These are phyloP conservation scores for Manduca sexta DNA, from an alignment of 1,140 invertebrate species.

Conservation along the genomic window DNA sequence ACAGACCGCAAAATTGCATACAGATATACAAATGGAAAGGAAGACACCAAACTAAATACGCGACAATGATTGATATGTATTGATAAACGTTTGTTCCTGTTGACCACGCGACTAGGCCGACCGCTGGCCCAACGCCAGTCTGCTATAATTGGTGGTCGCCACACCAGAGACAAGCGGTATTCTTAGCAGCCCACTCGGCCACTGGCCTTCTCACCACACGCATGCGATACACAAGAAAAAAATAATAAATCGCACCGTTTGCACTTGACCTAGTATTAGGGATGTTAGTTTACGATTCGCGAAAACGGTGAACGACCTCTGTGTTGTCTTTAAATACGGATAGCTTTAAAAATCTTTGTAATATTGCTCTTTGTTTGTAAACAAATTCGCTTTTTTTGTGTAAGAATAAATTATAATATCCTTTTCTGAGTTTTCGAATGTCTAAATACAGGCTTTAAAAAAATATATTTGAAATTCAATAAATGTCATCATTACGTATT, in stretches of 20 bases:
- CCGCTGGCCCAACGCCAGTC: constrained; percentile 59
- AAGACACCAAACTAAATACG: background rate
- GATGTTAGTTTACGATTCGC: constrained; percentile 27
- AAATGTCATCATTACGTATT: no score
- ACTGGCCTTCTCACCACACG: constrained; percentile 62
- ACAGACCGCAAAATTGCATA: background rate
- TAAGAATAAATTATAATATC: no score
- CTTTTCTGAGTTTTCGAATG: no score
- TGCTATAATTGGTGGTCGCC: constrained; percentile 69
- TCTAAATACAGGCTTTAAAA: no score
- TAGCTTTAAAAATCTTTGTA: no score
- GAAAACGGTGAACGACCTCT: constrained; percentile 27
- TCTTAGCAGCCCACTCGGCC: constrained; percentile 64
- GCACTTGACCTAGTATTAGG: constrained; percentile 65
- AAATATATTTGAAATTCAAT: no score
- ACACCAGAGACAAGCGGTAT: constrained; percentile 58
- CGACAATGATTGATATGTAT: constrained; percentile 46
- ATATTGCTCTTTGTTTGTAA: no score
- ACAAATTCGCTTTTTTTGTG: no score
- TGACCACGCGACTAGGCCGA: constrained; percentile 38
- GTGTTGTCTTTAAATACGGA: constrained; percentile 1
- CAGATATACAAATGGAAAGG: background rate
- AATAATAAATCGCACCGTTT: constrained; percentile 34
- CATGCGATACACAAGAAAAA: constrained; percentile 42
- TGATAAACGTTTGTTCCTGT: constrained; percentile 54